phyloP scores from a whole-genome alignment of 1,140 invertebrate genomes.

The Aphelenchoides besseyi region DNA sequence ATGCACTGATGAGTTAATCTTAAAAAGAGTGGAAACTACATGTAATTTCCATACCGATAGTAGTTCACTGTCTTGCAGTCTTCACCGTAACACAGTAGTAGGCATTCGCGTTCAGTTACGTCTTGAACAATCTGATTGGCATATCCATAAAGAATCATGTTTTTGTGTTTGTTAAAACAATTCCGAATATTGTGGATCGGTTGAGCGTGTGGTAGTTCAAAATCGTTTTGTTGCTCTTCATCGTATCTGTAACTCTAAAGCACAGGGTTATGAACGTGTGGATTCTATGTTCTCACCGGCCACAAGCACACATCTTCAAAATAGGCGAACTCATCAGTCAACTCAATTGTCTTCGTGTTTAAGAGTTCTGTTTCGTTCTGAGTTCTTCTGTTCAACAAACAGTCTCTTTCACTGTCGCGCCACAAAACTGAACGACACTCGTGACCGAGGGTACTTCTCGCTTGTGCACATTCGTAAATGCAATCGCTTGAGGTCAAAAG shows the following conservation, averaged over 20 bases:
- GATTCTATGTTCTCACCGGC: background rate
- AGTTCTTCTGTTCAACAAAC: too few species aligned
- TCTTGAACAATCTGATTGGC: background rate
- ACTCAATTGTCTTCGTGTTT: background rate
- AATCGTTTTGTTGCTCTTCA: background rate
- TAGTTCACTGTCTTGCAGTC: background rate
- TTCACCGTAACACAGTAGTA: background rate
- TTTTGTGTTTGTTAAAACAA: background rate
- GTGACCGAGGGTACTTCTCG: background rate
- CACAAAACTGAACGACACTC: background rate
- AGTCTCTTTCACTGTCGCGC: background rate
- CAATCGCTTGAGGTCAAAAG: background rate
- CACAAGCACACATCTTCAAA: background rate
- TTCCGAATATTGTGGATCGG: background rate
- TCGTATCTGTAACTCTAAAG: background rate
- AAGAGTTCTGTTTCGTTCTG: background rate
- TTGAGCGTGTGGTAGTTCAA: background rate
- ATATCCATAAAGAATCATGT: background rate
- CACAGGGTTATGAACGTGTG: background rate
- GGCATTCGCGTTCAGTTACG: background rate
- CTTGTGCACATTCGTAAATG: background rate
- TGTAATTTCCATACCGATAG: background rate
- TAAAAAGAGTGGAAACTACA: too few species aligned
- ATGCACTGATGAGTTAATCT: slow-evolving; percentile 6
- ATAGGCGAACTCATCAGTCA: background rate